Conservation (phyloP, 2,888 invertebrate genomes). For the Melieria crassipennis region DNA sequence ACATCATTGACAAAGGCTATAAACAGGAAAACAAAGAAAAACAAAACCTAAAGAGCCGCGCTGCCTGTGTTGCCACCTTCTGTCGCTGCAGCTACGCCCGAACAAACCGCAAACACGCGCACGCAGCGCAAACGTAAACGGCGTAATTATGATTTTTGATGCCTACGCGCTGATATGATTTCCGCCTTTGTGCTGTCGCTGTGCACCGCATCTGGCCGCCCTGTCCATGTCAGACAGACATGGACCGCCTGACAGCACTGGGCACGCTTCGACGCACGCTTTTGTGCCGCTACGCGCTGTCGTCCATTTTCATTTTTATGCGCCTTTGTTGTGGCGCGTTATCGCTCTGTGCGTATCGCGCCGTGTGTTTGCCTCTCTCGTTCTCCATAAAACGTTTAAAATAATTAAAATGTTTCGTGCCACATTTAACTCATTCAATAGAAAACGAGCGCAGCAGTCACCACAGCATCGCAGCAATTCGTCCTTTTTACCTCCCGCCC, state of each 20-base stretch:
- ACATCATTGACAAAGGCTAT: no score
- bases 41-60: neutral
- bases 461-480: constrained; percentile 19
- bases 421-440: constrained; percentile 54
- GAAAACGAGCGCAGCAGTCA: neutral
- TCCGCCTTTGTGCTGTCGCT: constrained; percentile 3
- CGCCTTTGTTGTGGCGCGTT: constrained; percentile 6
- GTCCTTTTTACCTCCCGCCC: constrained; percentile 33
- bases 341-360: neutral
- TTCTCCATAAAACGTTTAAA: constrained; percentile 60
- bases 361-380: constrained; percentile 34
- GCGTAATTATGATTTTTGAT: constrained; percentile 34
- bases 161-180: constrained; percentile 30
- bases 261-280: neutral
- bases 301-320: constrained; percentile 1
- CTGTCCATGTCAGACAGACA: neutral
- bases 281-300: neutral
- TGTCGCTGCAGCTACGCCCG: no score
- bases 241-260: neutral
- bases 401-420: constrained; percentile 62
- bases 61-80: neutral
- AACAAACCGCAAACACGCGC: neutral
- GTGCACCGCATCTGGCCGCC: neutral
- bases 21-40: no score
- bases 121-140: constrained; percentile 24